phyloP scores from a whole-genome alignment of 2,888 invertebrate species.

The Nomada ruficornis region DNA sequence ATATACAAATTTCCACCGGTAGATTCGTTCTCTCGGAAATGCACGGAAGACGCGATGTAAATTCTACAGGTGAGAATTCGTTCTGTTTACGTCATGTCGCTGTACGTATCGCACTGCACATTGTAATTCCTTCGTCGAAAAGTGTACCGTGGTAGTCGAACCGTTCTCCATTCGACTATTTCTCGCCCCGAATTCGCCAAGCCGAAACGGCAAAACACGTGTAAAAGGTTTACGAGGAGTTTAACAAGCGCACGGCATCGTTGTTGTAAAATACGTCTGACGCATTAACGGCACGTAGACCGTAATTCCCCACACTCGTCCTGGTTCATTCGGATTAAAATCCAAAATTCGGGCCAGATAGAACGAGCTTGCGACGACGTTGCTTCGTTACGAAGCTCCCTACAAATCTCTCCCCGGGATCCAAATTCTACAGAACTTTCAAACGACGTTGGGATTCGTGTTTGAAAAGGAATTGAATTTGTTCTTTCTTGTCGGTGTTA shows the following conservation, averaged over 20 bases:
- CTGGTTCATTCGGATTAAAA: slow-evolving; percentile 54
- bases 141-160: slow-evolving; percentile 2
- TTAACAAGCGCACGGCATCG: slow-evolving; percentile 21
- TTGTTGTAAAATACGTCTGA: slow-evolving; percentile 36
- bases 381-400: slow-evolving; percentile 18
- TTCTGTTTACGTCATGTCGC: slow-evolving; percentile 14
- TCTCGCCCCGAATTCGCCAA: slow-evolving; percentile 12
- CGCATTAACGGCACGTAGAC: slow-evolving; percentile 43
- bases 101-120: slow-evolving; percentile 6
- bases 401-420: slow-evolving; percentile 42
- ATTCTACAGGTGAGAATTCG: background rate
- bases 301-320: slow-evolving; percentile 26
- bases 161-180: background rate
- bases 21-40: background rate
- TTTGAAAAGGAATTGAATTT: background rate
- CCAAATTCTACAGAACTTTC: slow-evolving; percentile 17
- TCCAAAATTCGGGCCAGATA: slow-evolving; percentile 44
- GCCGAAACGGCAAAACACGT: slow-evolving; percentile 19
- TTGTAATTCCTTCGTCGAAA: slow-evolving; percentile 21
- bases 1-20: background rate
- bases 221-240: slow-evolving; percentile 40
- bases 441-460: slow-evolving; percentile 17
- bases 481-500: too few species aligned
- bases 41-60: background rate
- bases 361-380: slow-evolving; percentile 7